Conservation (phyloP, 2,113 vertebrate genomes). For the Sturnira hondurensis region DNA sequence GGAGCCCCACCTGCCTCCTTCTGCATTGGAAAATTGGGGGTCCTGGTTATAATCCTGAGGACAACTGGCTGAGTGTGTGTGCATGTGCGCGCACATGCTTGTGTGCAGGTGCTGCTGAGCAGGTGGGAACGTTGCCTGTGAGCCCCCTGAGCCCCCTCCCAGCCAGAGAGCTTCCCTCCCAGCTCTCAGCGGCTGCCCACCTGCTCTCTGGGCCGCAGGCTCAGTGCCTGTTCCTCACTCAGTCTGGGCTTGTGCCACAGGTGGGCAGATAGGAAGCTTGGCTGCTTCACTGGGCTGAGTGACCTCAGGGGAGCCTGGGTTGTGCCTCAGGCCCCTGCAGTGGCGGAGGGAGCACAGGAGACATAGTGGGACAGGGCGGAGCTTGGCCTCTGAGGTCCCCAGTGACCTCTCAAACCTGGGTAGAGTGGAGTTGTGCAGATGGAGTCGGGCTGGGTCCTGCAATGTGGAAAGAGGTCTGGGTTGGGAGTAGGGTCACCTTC, state of each 20-base stretch:
- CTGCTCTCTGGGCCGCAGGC: neutral
- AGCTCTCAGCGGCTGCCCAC: neutral
- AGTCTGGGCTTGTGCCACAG: neutral
- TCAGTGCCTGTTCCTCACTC: neutral
- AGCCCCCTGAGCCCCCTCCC: neutral
- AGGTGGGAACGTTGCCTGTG: neutral
- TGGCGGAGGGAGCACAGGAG: neutral
- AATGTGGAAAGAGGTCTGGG: neutral
- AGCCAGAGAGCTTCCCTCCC: neutral
- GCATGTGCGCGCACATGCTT: accelerated
- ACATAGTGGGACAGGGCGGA: neutral
- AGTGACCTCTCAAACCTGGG: neutral
- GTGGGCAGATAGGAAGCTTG: neutral
- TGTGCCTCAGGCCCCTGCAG: neutral
- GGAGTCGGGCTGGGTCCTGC: neutral
- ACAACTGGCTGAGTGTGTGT: neutral
- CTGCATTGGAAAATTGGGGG: neutral
- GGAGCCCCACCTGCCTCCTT: neutral
- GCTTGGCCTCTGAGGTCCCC: neutral
- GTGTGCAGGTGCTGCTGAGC: neutral
- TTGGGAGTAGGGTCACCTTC: neutral
- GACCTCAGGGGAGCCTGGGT: neutral
- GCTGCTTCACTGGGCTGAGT: neutral
- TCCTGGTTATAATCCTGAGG: neutral
- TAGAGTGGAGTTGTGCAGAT: neutral